A percentile compares a stretch with the other conserved stretches of the same genome.
Conservation (phyloP, 2,888 invertebrate species). For the Himalopsyche japonica region DNA sequence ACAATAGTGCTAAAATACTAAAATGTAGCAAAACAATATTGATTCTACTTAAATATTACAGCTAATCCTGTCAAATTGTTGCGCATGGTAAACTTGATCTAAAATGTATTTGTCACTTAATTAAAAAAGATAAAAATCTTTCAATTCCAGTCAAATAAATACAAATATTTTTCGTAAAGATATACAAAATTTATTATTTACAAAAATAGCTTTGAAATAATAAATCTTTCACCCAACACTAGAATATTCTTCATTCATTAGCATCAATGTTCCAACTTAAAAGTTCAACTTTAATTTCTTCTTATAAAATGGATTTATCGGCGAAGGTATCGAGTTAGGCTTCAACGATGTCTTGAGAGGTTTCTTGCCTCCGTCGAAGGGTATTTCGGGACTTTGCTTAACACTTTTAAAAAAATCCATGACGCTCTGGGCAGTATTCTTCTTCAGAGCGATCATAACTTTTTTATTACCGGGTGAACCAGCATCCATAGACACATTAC, state of each 20-base stretch:
- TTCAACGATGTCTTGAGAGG: constrained; percentile 77
- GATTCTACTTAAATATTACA: neutral
- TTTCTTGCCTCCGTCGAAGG: constrained; percentile 70
- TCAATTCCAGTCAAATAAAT: neutral
- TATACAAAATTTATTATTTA: neutral
- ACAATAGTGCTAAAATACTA: no score
- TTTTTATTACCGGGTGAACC: constrained; percentile 57
- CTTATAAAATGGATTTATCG: constrained; percentile 78
- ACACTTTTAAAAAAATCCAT: constrained; percentile 75
- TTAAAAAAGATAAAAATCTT: neutral
- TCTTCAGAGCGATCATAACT: constrained; percentile 73
- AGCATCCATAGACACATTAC: constrained; percentile 4
- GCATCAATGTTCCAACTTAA: neutral
- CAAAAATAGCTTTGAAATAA: neutral
- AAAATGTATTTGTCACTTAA: neutral
- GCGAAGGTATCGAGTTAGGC: constrained; percentile 66
- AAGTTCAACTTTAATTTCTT: constrained; percentile 50
- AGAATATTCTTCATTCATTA: neutral
- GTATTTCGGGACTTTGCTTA: constrained; percentile 71
- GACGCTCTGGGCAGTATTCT: constrained; percentile 72
- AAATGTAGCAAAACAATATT: neutral
- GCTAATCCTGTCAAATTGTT: neutral
- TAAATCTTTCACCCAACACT: neutral
- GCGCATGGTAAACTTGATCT: neutral
- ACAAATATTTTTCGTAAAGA: neutral